A percentile compares a stretch with the other conserved stretches of the same genome.
Evolutionary conservation across 35 echinoderm and acorn worm species (phyloP).

Genomic region (Eucidaris tribuloides): DNA sequence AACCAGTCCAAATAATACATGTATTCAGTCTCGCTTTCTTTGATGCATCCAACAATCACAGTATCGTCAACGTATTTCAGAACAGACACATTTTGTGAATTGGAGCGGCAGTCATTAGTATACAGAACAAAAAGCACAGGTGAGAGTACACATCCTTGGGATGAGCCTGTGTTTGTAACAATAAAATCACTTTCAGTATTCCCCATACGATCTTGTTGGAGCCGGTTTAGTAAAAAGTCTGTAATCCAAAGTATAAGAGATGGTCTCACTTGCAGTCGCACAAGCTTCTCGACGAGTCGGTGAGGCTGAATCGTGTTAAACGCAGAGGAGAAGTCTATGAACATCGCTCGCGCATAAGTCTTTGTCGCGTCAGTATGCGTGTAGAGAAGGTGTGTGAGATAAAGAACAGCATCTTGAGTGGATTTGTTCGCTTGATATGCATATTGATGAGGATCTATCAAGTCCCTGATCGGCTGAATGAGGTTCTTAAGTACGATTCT

Average conservation of each 20-base stretch:
- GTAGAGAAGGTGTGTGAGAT: conserved; percentile 1
- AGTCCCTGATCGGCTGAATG: background rate
- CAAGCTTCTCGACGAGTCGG: background rate
- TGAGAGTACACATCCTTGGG: background rate
- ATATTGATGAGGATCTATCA: conserved; percentile 7
- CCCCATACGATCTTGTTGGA: background rate
- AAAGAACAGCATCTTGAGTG: background rate
- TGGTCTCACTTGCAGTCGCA: background rate
- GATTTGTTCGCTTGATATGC: background rate
- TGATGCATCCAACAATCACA: background rate
- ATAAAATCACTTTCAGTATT: background rate
- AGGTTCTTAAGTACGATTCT: background rate
- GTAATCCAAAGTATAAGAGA: background rate
- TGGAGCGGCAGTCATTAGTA: background rate
- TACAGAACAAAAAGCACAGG: conserved; percentile 1
- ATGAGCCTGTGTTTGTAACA: background rate
- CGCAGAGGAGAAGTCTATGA: background rate
- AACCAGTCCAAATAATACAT: too few relatives aligned
- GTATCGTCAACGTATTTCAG: conserved; percentile 31
- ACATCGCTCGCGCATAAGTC: background rate
- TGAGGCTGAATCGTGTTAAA: conserved; percentile 11
- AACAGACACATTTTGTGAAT: background rate
- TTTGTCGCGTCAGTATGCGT: background rate
- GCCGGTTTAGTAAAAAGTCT: background rate
- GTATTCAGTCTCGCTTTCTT: background rate